Evolutionary conservation across 2,113 vertebrate species (phyloP), one percentile per base, ranked within the genome.

Genomic region (Tenebrosternarchus preto): DNA sequence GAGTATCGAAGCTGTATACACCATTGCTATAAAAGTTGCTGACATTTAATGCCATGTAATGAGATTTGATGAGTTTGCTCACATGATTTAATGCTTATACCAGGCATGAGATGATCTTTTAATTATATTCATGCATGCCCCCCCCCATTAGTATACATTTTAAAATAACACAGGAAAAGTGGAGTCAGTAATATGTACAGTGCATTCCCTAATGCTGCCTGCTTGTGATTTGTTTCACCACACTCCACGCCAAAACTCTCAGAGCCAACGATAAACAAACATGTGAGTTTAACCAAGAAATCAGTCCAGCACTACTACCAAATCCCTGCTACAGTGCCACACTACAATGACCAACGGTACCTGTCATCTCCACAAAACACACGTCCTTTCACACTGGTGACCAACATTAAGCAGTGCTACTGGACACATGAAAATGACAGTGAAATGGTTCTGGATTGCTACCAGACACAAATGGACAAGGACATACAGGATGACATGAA

Each of bases 381-480:
- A 8, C 22, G 20, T 43, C 16, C 22, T 60, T 67, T 67, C 55
- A 20, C 27, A 19, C 17, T 76, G 43, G 46, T 27, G 5, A 60
- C 5, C 29, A 76, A 50, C 39, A 29, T 31, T 36, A 50, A 17
- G 1, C 57, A 39, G 20, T 50, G 31, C 25, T 8, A 76, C 59
- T 2, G 19, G 46, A 22, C 25, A 64, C 16, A 33, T 19, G 39
- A 50, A 20, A 33, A 9, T 53, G n/a, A 22, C 16, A 39, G 57
- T 16, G 29, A 78, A 43, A 59, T n/a, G 15, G 64, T 19, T 57
- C 56, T 78, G 31, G 64, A 68, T 68, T 19, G 17, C 64, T 16
- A 69, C 8, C 50, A 69, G 75, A 55, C 27, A 77, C 64, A 77
- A 53, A 66, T 36, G 29, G n/a, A 53, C 63, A 77, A 77, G 46